Evolutionary conservation across 2,113 vertebrate genomes (phyloP), one percentile per base, ranked within the genome.

Genomic region (Xenotilapia caudafasciata): DNA sequence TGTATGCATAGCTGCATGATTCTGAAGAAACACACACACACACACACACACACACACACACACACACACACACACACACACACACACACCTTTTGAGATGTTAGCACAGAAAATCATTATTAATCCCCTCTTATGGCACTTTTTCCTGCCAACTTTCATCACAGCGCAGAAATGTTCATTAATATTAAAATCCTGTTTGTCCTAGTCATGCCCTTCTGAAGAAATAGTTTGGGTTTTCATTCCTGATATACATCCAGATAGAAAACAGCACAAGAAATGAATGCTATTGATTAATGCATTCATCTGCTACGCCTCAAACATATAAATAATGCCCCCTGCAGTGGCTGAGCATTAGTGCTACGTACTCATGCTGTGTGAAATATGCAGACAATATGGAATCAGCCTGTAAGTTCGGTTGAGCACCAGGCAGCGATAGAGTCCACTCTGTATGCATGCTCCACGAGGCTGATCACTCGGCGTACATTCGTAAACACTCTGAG

Each of bases 171-270:
- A 79, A 86, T 84, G 42, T 68, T 90, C 82, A 84, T 93, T 85
- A 65, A 88, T 86, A 86, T 86, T 85, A 55, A 89, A 92, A 85
- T 75, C 86, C 68, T 83, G 79, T 89, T 92, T 89, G 84, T 93
- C 83, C 68, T 79, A 81, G 79, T 85, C 65, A 82, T 54, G 83
- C 84, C 79, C 90, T 85, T 88, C 26, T 75, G 11, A 65, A 47
- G n/a, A 85, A 89, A 51, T 33, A 65, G 6, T 84, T 84, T 65
- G 35, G 6, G 19, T 54, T 42, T 85, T 83, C 84, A n/a, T 77
- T 81, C 33, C 54, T 87, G 35, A 83, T 68, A 83, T 38, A 75
- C 82, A 77, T 54, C 58, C 84, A 79, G 21, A 83, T 65, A 19
- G 23, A 53, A 58, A 79, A 33, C 9, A 9, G 75, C 49, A 58